Evolutionary conservation across 2,113 vertebrate species (phyloP), one percentile per base, ranked within the genome.

Genomic region (Hippoglossus stenolepis): DNA sequence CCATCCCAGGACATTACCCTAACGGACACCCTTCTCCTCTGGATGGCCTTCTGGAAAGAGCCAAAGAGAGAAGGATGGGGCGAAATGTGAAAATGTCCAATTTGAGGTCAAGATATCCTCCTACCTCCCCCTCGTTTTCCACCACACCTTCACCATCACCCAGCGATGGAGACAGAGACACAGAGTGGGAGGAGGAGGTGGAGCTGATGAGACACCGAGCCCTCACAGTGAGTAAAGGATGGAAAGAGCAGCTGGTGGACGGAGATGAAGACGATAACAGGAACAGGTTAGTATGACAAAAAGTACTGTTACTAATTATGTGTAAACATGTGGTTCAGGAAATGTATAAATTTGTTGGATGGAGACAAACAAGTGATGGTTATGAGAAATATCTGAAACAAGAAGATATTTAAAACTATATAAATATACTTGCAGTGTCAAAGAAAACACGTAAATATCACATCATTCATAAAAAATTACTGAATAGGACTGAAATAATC

Each of bases 221-320:
- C 2, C 75, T 60, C 31, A 81, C 75, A 0, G 85, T 90, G 56
- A 91, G 83, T 70, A 21, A 80, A 45, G 87, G 79, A 65, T 90
- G 91, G 92, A 91, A 61, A 38, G 92, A 94, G 77, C 89, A 90
- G 78, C 76, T 89, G 21, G 92, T 94, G 66, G 92, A 93, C 0
- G 92, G 77, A 24, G 89, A 92, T 51, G 86, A 90, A 7, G 83
- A 90, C 11, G 89, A 91, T n/a, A 88, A 68, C 43, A 90, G 57
- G n/a, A 68, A 77, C 83, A 90, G 90, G 94, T 94, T 14, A 82
- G 94, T 82, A 59, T 45, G 28, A 63, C 13, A 9, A 31, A 43
- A 38, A 49, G 12, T 6, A 12, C 15, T 70, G 65, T 54, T 3
- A 43, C 10, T 40, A 18, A 31, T 24, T 7, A 11, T 70, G 23